Conservation (phyloP, 2,797 vertebrate genomes). For the Psittacula derbiana region DNA sequence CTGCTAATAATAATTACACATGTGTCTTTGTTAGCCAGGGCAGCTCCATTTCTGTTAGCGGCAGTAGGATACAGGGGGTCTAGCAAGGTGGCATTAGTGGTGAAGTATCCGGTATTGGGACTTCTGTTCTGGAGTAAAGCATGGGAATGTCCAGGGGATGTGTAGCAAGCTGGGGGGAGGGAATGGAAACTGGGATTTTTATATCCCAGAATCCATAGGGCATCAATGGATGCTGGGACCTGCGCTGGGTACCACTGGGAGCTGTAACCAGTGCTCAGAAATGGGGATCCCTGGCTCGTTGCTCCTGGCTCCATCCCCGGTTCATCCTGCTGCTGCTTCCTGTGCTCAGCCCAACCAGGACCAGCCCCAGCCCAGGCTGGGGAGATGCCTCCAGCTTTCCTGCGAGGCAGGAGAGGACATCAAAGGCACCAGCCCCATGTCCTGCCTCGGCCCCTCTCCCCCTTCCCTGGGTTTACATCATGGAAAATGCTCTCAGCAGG, state of each 20-base stretch:
- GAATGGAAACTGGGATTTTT: not conserved
- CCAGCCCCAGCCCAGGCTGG: not conserved
- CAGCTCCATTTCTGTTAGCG: not conserved
- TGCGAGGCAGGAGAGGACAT: not conserved
- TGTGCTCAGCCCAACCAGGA: fast-evolving
- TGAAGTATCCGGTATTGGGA: not conserved
- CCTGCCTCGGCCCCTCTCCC: not conserved
- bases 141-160: not conserved
- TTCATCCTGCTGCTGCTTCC: not conserved
- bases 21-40: not conserved
- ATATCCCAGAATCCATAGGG: not conserved
- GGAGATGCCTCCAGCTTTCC: not conserved
- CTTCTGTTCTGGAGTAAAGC: not conserved
- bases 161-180: not conserved
- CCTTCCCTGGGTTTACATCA: conserved; percentile 20
- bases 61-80: not conserved
- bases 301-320: not conserved
- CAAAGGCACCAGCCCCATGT: not conserved
- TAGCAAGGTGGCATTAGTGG: not conserved
- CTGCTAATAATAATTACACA: not conserved
- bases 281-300: not conserved
- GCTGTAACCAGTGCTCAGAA: not conserved
- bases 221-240: not conserved
- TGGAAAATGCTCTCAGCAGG: conserved; percentile 36
- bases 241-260: not conserved